Base-by-base conservation (phyloP, 2,113 vertebrate genomes). In the Gila orcuttii region DNA sequence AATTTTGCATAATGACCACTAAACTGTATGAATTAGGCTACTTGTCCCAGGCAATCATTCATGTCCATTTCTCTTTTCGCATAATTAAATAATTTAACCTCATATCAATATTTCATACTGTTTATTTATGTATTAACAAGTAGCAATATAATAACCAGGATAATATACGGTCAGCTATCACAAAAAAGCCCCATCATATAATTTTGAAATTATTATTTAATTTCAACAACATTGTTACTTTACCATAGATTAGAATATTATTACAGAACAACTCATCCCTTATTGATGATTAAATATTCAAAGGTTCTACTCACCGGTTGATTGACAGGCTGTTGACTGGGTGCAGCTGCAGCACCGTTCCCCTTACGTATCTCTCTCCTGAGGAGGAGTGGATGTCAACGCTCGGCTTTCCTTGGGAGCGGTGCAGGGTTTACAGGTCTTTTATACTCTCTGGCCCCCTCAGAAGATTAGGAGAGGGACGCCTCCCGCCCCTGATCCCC, bases 391-490 rank as follows among this genome's bases (percentile, higher is more conserved):
- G 73, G 52, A 47, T 2, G 82, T 89, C 86, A 90, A 89, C 57
- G 88, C 90, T 91, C 85, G 88, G 89, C 88, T 93, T 84, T 85
- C 88, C 93, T 82, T 93, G 90, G 87, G 89, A 87, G 85, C 52
- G 84, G 25, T 50, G 57, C 2, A 12, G 8, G 69, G 64, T 52
- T 88, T 23, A 76, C 39, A 76, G 79, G 81, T 42, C 66, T 93
- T 85, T 97, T 98, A 97, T 97, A 94, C 68, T 82, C 83, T 42
- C 57, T 50, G 79, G 15, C 1, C 64, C 33, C 59, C 42, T 91
- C 92, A 93, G 91, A 87, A 89, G 97, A 97, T 98, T 98, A 97
- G 0, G 9, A 50, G 71, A 6, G 89, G 77, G 0, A 87, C 89
- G 90, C 89, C 92, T 90, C 87, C 87, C 28, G 8, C 62, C 83